These are phyloP conservation scores for Pogonocherus hispidulus DNA, from an alignment of 2,888 invertebrate species.

Conservation along the genomic window DNA sequence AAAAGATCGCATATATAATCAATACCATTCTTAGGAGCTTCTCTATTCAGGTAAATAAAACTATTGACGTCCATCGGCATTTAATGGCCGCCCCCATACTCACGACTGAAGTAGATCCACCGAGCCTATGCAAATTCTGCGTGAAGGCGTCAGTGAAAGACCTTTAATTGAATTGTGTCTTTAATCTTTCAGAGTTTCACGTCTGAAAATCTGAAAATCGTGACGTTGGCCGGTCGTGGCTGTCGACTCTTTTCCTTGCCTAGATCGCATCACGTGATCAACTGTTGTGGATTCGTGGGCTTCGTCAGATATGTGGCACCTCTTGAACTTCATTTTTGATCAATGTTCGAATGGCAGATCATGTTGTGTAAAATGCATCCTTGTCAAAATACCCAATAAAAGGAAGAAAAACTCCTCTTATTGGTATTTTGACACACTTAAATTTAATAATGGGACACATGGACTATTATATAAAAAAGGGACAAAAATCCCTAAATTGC, in stretches of 20 bases:
- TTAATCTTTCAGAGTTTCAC: constrained; percentile 43
- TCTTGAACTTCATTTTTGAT: no score
- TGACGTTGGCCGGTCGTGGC: constrained; percentile 47
- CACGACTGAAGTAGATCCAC: neutral
- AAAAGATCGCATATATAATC: no score
- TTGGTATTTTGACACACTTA: no score
- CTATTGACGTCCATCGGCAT: neutral
- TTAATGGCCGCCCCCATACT: neutral
- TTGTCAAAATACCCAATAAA: no score
- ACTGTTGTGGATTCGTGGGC: constrained; percentile 48
- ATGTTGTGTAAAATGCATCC: no score
- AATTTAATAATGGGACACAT: no score
- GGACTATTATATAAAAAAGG: no score
- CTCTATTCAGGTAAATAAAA: neutral
- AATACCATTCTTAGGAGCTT: neutral
- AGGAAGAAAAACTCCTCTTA: no score
- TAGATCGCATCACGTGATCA: constrained; percentile 52
- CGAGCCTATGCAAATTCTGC: constrained; percentile 16
- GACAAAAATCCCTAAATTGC: no score
- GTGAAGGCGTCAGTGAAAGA: constrained; percentile 34
- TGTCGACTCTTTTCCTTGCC: constrained; percentile 50
- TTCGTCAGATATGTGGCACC: no score
- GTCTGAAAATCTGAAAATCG: constrained; percentile 51
- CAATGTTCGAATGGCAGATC: no score
- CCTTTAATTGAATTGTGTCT: constrained; percentile 53